These are phyloP conservation scores for Clepsis dumicolana DNA, from an alignment of 2,888 invertebrate genomes.

Conservation along the genomic window DNA sequence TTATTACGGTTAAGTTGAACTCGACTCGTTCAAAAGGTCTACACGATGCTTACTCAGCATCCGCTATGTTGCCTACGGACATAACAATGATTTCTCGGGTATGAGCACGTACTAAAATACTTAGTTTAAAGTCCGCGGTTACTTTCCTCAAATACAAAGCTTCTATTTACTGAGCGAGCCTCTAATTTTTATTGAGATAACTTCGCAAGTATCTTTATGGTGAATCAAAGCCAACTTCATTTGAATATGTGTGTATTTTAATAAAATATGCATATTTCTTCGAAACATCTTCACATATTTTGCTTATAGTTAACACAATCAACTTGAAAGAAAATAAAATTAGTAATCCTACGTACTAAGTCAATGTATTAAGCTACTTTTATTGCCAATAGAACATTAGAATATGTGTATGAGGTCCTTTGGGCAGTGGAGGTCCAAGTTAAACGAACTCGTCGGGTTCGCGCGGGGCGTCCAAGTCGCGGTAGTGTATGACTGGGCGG, in stretches of 20 bases:
- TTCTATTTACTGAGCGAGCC: background rate
- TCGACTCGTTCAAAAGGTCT: constrained; percentile 23
- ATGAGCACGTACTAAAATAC: constrained; percentile 16
- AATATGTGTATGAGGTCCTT: constrained; percentile 51
- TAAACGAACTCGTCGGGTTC: constrained; percentile 95
- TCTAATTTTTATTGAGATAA: background rate
- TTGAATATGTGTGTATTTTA: constrained; percentile 32
- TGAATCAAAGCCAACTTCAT: constrained; percentile 32
- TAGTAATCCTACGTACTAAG: constrained; percentile 30
- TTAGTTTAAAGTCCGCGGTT: background rate
- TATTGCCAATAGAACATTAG: constrained; percentile 27
- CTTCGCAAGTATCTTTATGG: background rate
- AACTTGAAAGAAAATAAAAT: constrained; percentile 27
- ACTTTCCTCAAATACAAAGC: constrained; percentile 5
- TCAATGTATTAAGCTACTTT: constrained; percentile 4
- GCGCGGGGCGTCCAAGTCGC: constrained; percentile 96
- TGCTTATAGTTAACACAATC: constrained; percentile 25
- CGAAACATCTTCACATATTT: constrained; percentile 21
- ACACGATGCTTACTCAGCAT: constrained; percentile 21
- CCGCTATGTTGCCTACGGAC: constrained; percentile 15
- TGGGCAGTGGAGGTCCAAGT: constrained; percentile 59
- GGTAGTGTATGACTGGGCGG: constrained; percentile 96
- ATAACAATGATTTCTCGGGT: constrained; percentile 22
- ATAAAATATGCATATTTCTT: constrained; percentile 36
- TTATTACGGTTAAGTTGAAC: constrained; percentile 26